Percentiles rank a stretch among this genome's conserved stretches.
These are phyloP conservation scores for Patiria miniata DNA, from an alignment of 35 echinoderm and acorn worm species.

Conservation along the genomic window DNA sequence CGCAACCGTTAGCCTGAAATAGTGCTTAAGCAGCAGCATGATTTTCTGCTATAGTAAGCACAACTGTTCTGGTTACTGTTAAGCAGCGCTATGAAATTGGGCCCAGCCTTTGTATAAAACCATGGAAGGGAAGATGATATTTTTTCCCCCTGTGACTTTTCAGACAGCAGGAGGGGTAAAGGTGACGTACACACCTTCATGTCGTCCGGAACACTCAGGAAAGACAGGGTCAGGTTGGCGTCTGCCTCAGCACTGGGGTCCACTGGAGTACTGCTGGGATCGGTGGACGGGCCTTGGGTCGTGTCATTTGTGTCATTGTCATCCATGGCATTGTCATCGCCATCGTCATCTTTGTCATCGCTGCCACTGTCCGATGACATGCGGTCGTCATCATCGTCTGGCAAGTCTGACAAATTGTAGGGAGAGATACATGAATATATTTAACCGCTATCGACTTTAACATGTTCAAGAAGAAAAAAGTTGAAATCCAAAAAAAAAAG, in stretches of 20 bases:
- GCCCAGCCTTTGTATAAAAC: no score
- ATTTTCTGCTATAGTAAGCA: no score
- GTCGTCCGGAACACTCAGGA: conserved; percentile 47
- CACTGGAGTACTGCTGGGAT: no score
- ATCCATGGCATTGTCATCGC: background rate
- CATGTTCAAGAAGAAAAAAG: background rate
- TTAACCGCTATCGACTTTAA: background rate
- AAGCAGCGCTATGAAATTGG: no score
- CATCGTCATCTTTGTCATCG: background rate
- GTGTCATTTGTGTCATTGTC: background rate
- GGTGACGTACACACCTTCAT: background rate
- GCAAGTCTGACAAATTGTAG: background rate
- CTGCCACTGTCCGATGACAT: conserved; percentile 20
- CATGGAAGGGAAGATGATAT: no score
- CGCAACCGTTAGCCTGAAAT: no score
- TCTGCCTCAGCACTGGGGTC: background rate
- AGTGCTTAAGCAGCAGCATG: no score
- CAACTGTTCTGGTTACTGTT: no score
- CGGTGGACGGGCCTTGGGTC: no score
- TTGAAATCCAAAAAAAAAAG: no score
- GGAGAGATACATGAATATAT: background rate
- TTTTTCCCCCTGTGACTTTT: no score
- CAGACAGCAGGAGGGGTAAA: no score
- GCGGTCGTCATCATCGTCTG: background rate
- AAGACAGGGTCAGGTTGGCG: conserved; percentile 32